Percentiles rank a stretch among this genome's conserved stretches.
These are phyloP conservation scores for Tachysurus fulvidraco DNA, from an alignment of 2,113 vertebrate genomes.

Conservation along the genomic window DNA sequence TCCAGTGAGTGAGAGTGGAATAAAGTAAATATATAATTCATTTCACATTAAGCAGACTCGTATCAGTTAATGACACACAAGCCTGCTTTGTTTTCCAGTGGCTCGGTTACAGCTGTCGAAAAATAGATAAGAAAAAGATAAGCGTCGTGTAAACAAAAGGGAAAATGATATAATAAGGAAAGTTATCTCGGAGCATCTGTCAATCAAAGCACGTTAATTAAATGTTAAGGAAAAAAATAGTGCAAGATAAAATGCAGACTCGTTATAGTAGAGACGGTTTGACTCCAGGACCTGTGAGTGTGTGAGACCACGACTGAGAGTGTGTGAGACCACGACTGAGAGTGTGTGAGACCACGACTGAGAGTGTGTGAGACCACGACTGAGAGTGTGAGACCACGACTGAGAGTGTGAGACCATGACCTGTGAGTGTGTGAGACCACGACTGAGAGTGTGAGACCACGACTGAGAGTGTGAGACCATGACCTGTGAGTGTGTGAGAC, in stretches of 20 bases:
- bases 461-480: slow-evolving; percentile 9
- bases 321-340: too few species aligned
- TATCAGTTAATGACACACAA: background rate
- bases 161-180: background rate
- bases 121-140: background rate
- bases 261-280: background rate
- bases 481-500: too few species aligned
- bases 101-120: background rate
- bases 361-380: too few species aligned
- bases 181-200: background rate
- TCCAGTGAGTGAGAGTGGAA: background rate
- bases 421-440: background rate
- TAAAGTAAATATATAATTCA: slow-evolving; percentile 9
- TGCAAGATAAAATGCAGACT: background rate
- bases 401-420: background rate
- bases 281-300: background rate
- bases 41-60: background rate
- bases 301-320: background rate
- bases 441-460: background rate
- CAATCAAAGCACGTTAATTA: background rate
- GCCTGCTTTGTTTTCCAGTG: background rate
- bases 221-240: background rate
- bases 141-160: background rate
- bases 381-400: too few species aligned
- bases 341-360: too few species aligned